Conservation (phyloP, 2,888 invertebrate genomes). For the Limenitis camilla region DNA sequence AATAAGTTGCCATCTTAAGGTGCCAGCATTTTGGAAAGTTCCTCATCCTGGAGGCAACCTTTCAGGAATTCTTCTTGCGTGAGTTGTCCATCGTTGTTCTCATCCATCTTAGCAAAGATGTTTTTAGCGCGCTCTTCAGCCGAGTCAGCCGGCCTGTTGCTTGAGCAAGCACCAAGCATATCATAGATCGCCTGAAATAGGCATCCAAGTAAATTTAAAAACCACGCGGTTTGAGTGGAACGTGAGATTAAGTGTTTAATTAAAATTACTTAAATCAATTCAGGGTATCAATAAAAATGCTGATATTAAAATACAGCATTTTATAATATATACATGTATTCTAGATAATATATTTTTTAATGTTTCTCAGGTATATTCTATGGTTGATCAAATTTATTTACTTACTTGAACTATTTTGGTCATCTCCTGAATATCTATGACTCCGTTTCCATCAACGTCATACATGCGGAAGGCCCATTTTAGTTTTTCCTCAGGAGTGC, state of each 20-base stretch:
- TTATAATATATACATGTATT: too few relatives aligned
- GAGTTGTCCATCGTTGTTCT: conserved; percentile 98
- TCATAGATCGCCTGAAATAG: conserved; percentile 96
- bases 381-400: neutral
- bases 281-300: neutral
- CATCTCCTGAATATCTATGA: conserved; percentile 99
- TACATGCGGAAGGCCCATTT: conserved; percentile 99
- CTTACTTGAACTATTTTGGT: conserved; percentile 98
- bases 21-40: conserved; percentile 94
- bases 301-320: neutral
- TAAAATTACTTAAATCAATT: too few relatives aligned
- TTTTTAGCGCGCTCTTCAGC: conserved; percentile 98
- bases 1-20: conserved; percentile 77
- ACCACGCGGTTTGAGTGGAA: too few relatives aligned
- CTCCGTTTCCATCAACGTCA: conserved; percentile 98
- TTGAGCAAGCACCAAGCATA: conserved; percentile 98
- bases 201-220: too few relatives aligned
- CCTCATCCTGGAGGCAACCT: conserved; percentile 97
- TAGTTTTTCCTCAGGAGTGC: conserved; percentile 97
- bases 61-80: conserved; percentile 98
- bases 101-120: conserved; percentile 99
- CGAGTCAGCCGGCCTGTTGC: conserved; percentile 94
- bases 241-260: too few relatives aligned
- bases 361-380: too few relatives aligned
- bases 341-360: too few relatives aligned